Conservation (phyloP, 2,113 vertebrate genomes). For the Chroicocephalus ridibundus region DNA sequence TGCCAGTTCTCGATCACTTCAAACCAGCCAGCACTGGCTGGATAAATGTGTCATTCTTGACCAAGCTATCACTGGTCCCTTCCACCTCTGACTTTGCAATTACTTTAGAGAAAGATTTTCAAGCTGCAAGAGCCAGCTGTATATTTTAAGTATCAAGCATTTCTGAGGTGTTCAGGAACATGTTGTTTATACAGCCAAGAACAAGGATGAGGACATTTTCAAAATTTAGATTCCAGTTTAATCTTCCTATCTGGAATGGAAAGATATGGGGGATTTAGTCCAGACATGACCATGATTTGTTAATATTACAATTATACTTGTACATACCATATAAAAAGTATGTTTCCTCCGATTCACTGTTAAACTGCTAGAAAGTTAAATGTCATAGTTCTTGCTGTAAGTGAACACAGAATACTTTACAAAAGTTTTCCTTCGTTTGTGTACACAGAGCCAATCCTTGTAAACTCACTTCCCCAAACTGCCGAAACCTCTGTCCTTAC, state of each 20-base stretch:
- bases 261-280: neutral
- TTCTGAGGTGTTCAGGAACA: neutral
- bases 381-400: neutral
- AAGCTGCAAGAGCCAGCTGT: neutral
- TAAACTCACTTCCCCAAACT: slow-evolving; percentile 14
- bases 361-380: slow-evolving; percentile 1
- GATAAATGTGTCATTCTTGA: neutral
- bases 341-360: neutral
- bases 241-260: slow-evolving; percentile 16
- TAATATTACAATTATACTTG: neutral
- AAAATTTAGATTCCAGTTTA: slow-evolving; percentile 19
- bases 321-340: neutral
- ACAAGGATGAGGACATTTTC: neutral
- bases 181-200: neutral
- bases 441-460: neutral
- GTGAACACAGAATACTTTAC: neutral
- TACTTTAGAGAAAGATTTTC: neutral
- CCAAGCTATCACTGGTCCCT: neutral
- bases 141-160: neutral
- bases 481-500: slow-evolving; percentile 14
- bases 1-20: rapidly evolving
- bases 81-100: neutral
- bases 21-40: neutral
- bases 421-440: neutral
- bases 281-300: neutral